phyloP scores from a whole-genome alignment of 2,113 vertebrate species.

The Dasypus novemcinctus region DNA sequence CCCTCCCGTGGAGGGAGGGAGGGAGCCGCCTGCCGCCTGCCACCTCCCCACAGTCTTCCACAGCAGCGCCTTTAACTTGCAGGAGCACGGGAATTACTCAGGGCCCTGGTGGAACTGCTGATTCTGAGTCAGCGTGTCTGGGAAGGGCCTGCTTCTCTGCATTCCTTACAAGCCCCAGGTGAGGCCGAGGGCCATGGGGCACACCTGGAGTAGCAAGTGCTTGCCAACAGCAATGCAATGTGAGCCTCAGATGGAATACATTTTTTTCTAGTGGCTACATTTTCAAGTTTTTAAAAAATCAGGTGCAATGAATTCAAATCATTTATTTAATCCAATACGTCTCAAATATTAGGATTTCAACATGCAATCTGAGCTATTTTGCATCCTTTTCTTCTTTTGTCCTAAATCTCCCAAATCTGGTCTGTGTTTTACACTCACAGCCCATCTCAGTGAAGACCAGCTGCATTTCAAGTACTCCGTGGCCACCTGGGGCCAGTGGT shows the following conservation, averaged over 20 bases:
- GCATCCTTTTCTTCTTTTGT: not conserved
- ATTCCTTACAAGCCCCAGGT: not conserved
- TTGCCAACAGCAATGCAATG: not conserved
- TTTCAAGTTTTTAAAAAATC: not conserved
- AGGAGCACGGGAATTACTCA: fast-evolving
- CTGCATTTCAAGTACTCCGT: fast-evolving
- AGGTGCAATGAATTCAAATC: not conserved
- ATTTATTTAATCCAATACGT: not conserved
- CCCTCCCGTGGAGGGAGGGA: fast-evolving
- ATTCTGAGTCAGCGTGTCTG: not conserved
- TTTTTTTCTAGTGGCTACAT: not conserved
- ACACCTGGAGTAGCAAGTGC: not conserved
- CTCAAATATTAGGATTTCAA: not conserved
- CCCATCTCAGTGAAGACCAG: not conserved
- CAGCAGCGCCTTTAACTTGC: not conserved
- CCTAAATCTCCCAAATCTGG: not conserved
- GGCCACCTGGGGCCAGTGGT: not conserved
- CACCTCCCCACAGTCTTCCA: not conserved
- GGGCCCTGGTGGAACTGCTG: not conserved
- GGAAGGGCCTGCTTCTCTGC: not conserved
- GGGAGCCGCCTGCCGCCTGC: not conserved
- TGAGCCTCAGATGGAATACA: not conserved
- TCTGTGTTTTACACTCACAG: not conserved
- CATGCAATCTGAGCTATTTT: not conserved
- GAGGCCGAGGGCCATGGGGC: not conserved